Conservation (phyloP, 2,888 invertebrate species). For the Andrena haemorrhoa region DNA sequence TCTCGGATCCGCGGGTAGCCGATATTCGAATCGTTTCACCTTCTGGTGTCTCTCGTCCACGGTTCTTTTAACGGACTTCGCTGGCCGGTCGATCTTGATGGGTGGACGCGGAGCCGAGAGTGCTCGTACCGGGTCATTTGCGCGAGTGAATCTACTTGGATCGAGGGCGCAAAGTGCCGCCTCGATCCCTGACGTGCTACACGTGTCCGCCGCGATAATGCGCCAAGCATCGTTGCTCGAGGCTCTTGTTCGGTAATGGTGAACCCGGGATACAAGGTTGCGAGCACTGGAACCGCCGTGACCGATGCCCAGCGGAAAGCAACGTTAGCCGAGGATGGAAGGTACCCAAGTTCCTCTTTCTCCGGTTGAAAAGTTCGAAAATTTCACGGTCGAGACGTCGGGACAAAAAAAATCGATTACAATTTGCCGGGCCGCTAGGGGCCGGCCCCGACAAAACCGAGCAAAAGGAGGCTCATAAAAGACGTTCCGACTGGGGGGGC, state of each 20-base stretch:
- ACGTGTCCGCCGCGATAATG: conserved; percentile 29
- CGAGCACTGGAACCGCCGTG: no score
- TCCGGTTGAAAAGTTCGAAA: neutral
- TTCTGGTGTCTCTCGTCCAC: neutral
- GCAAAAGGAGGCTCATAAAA: conserved; percentile 41
- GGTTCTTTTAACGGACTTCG: conserved; percentile 27
- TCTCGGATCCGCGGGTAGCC: neutral
- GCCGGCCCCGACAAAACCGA: conserved; percentile 26
- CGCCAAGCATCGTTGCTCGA: conserved; percentile 7
- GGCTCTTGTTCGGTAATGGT: neutral
- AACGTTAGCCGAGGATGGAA: neutral
- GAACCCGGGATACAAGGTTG: no score
- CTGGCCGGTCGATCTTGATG: conserved; percentile 26
- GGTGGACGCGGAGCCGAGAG: neutral
- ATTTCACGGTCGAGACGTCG: neutral
- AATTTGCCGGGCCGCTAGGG: conserved; percentile 39
- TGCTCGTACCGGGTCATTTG: neutral
- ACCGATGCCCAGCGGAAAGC: neutral
- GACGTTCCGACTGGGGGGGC: conserved; percentile 29
- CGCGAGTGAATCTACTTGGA: neutral
- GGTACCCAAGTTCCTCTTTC: neutral
- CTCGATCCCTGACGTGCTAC: neutral
- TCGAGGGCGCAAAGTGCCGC: neutral
- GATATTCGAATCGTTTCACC: neutral
- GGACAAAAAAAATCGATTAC: conserved; percentile 40